Percentiles rank a stretch among this genome's conserved stretches.
Evolutionary conservation across 2,113 vertebrate species (phyloP).

Genomic region (Pseudonaja textilis): DNA sequence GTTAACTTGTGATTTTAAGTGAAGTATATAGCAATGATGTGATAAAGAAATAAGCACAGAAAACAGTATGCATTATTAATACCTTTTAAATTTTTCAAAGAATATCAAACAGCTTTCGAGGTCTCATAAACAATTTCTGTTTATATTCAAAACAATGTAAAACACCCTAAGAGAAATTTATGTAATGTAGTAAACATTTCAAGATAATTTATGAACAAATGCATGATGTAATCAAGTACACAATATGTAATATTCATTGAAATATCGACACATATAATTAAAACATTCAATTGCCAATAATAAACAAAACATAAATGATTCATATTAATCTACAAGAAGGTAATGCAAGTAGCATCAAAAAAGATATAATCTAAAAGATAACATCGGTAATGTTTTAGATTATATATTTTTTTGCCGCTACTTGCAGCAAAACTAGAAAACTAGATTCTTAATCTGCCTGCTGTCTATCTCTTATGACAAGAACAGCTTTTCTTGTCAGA

Average conservation of each 20-base stretch:
- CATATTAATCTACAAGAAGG: not conserved
- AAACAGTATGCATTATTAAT: not conserved
- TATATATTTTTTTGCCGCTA: no score
- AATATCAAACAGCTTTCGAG: not conserved
- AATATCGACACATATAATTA: not conserved
- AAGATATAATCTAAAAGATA: not conserved
- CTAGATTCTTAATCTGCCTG: not conserved
- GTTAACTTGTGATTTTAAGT: not conserved
- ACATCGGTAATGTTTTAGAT: not conserved
- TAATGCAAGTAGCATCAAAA: not conserved
- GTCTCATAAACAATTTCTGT: not conserved
- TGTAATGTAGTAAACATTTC: not conserved
- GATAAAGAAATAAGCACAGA: not conserved
- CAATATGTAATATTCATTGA: not conserved
- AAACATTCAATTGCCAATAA: not conserved
- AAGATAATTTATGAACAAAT: not conserved
- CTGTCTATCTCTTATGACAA: not conserved
- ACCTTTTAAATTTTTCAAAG: not conserved
- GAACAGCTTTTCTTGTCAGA: not conserved
- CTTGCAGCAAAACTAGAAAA: not conserved
- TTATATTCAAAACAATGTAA: not conserved
- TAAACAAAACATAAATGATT: not conserved
- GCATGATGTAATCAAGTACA: not conserved
- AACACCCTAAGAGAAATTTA: not conserved
- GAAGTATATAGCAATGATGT: not conserved